Base-by-base conservation (phyloP, 2,797 vertebrate genomes). In the Pogoniulus pusillus region DNA sequence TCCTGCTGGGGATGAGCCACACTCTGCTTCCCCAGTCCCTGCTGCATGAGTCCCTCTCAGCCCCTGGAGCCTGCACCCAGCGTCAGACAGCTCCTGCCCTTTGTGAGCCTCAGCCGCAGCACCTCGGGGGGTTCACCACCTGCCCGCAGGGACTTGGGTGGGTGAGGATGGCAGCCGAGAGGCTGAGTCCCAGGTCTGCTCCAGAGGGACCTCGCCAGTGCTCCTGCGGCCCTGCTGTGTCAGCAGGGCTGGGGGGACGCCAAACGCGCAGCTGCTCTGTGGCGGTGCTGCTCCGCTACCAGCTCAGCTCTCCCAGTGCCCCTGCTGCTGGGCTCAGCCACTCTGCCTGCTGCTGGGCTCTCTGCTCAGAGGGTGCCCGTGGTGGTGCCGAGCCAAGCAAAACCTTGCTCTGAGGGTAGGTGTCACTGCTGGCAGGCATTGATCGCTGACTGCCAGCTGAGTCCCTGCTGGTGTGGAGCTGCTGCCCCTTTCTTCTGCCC, bases 41-140 rank as follows among this genome's bases (percentile, higher is more conserved):
- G 29, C 12, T 2, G 10, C 69, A 32, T 59, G 39, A 47, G 32
- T 18, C 15, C 4, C 34, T 29, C 18, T 27, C 64, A 12, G 64
- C 47, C 32, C 43, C 34, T 3, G 11, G 9, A 2, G 10, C 34
- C 27, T 22, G 66, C 2, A 1, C 55, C 23, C 2, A 0, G 34
- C 39, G 20, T 16, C 24, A 12, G 53, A 26, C 53, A 24, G 23
- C 7, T 10, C 7, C n/a, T 24, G 8, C 23, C n/a, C 74, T 43
- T 27, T 17, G 27, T 41, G 10, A 27, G 20, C 13, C 29, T 37
- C 16, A 10, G 29, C 7, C 9, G 12, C 20, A 30, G 54, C 23
- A 35, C 32, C 22, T 9, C 10, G 34, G 23, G 57, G 14, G 57
- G 22, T 35, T 26, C 23, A 14, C 34, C 13, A 10, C 8, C 34